Evolutionary conservation across 2,113 vertebrate genomes (phyloP).

Genomic region (Butastur rufipennis): DNA sequence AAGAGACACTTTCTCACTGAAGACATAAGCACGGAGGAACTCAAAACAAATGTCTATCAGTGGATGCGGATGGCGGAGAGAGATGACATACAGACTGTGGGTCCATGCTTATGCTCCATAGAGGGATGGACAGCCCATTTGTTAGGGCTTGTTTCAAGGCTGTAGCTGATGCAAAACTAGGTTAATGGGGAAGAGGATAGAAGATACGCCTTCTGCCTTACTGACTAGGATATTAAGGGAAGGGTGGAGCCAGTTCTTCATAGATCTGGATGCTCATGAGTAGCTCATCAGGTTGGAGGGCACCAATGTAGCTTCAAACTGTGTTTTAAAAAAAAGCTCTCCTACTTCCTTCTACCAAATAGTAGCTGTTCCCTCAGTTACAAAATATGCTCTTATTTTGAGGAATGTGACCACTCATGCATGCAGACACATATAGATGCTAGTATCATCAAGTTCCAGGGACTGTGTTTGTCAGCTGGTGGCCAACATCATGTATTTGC

Average conservation of each 20-base stretch:
- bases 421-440: not conserved
- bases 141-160: not conserved
- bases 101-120: not conserved
- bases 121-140: not conserved
- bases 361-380: not conserved
- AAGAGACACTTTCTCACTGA: not conserved
- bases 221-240: not conserved
- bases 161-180: not conserved
- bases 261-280: not conserved
- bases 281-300: not conserved
- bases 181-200: not conserved
- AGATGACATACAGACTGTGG: accelerated
- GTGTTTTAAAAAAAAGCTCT: not conserved
- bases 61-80: no score
- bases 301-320: not conserved
- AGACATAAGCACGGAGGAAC: not conserved
- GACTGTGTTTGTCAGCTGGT: not conserved
- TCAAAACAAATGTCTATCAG: not conserved
- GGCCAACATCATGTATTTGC: not conserved
- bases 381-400: not conserved
- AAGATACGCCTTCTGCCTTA: not conserved
- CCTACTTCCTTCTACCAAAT: not conserved
- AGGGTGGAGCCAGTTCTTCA: not conserved
- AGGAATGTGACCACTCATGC: not conserved
- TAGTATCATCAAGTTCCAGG: not conserved